phyloP scores from a whole-genome alignment of 2,888 invertebrate species.

The Chydorus sphaericus region DNA sequence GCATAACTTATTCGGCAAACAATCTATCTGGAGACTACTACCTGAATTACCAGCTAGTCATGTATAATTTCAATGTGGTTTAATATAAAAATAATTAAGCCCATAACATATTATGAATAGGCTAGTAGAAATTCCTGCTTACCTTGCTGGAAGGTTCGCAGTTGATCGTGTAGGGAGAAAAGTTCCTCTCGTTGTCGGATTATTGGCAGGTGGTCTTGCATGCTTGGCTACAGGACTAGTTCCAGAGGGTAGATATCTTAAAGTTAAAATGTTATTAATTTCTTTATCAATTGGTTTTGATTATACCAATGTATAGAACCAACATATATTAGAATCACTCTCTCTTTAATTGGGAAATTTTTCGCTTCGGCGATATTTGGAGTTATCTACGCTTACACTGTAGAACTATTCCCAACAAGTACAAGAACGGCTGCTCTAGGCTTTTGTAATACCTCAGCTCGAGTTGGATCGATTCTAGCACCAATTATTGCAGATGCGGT shows the following conservation, averaged over 20 bases:
- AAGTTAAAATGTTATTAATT: background rate
- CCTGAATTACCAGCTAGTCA: slow-evolving; percentile 36
- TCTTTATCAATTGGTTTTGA: background rate
- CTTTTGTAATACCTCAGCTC: slow-evolving; percentile 38
- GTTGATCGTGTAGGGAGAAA: background rate
- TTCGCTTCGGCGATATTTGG: background rate
- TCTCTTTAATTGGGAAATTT: slow-evolving; percentile 2
- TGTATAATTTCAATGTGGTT: background rate
- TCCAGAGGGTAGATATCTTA: background rate
- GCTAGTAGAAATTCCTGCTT: slow-evolving; percentile 4
- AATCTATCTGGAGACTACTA: slow-evolving; percentile 54
- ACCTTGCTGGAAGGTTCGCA: background rate
- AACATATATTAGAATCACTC: background rate
- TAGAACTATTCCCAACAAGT: slow-evolving; percentile 43
- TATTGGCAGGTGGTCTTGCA: background rate
- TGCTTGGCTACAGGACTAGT: background rate
- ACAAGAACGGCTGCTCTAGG: slow-evolving; percentile 42
- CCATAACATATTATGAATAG: background rate
- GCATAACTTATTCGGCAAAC: slow-evolving; percentile 57
- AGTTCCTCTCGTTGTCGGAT: background rate
- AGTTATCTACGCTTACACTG: slow-evolving; percentile 30
- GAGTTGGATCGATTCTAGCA: slow-evolving; percentile 42
- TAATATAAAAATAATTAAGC: background rate
- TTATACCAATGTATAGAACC: background rate
- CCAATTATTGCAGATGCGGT: slow-evolving; percentile 38